Evolutionary conservation across 1,140 invertebrate species (phyloP).

Genomic region (Drosophila lini): DNA sequence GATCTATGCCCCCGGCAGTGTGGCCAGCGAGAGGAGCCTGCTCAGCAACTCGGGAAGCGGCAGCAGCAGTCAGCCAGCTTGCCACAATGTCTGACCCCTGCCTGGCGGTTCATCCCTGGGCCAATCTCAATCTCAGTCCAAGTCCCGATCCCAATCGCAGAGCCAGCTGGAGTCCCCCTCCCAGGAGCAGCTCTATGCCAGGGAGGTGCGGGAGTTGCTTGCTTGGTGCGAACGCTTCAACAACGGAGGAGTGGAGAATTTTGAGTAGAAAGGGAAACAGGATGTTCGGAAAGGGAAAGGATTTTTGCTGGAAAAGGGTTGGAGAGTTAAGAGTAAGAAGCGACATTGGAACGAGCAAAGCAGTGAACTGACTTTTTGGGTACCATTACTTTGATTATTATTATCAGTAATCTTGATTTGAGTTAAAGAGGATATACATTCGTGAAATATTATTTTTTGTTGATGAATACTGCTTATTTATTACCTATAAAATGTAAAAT

Average conservation of each 20-base stretch:
- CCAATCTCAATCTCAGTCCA: slow-evolving; percentile 14
- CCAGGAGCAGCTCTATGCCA: slow-evolving; percentile 72
- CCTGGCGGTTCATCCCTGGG: slow-evolving; percentile 35
- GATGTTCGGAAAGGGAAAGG: slow-evolving; percentile 1
- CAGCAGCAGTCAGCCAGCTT: slow-evolving; percentile 65
- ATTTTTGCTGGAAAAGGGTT: slow-evolving; percentile 6
- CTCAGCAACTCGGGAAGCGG: slow-evolving; percentile 78
- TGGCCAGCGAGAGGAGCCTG: slow-evolving; percentile 79
- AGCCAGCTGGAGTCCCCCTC: slow-evolving; percentile 43
- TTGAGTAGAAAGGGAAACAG: slow-evolving; percentile 49
- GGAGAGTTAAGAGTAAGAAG: slow-evolving; percentile 1
- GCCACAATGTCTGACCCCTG: slow-evolving; percentile 77
- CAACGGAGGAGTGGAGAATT: slow-evolving; percentile 74
- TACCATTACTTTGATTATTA: not conserved
- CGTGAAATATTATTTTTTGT: not conserved
- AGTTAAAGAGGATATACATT: not conserved
- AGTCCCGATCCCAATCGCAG: slow-evolving; percentile 34
- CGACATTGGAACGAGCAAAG: slow-evolving; percentile 4
- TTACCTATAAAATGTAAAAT: not conserved
- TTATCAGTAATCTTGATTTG: not conserved
- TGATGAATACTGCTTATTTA: not conserved
- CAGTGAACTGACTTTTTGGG: not conserved
- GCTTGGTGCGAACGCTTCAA: slow-evolving; percentile 83
- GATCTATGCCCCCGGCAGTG: slow-evolving; percentile 82
- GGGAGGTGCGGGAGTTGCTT: slow-evolving; percentile 74